Conservation (phyloP, 2,113 vertebrate genomes). For the Rattus norvegicus region DNA sequence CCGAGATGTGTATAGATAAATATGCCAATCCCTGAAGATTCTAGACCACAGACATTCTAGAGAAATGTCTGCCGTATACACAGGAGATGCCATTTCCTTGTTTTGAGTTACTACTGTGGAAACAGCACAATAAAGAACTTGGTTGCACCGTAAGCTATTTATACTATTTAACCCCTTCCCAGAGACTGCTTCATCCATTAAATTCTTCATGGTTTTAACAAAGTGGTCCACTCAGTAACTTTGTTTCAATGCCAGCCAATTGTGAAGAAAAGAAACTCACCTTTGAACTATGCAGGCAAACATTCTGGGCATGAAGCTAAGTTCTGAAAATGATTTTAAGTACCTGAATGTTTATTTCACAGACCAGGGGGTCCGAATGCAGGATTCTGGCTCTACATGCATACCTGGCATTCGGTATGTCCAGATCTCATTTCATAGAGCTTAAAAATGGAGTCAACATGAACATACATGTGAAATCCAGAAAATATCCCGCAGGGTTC, state of each 20-base stretch:
- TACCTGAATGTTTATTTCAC: conserved; percentile 66
- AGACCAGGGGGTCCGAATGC: not conserved
- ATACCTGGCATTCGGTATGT: not conserved
- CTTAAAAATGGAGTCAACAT: not conserved
- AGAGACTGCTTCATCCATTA: conserved; percentile 65
- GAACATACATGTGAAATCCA: not conserved
- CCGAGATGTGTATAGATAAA: conserved; percentile 78
- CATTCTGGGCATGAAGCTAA: conserved; percentile 30
- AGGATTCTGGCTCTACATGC: not conserved
- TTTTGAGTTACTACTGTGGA: conserved; percentile 80
- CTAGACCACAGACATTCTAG: conserved; percentile 72
- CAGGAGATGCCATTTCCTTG: conserved; percentile 76
- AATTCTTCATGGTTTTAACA: conserved; percentile 68
- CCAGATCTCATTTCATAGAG: not conserved
- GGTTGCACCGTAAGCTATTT: conserved; percentile 78
- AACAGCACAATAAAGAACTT: conserved; percentile 76
- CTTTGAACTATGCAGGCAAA: conserved; percentile 31
- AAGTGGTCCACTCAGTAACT: conserved; percentile 34
- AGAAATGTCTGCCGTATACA: conserved; percentile 77
- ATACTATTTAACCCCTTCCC: conserved; percentile 75
- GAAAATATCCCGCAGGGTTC: not conserved
- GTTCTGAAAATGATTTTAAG: conserved; percentile 56
- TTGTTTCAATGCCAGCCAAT: not conserved
- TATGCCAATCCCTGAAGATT: conserved; percentile 66
- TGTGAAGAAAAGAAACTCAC: conserved; percentile 28